Evolutionary conservation across 2,888 invertebrate species (phyloP).

Genomic region (Hetaerina titia): DNA sequence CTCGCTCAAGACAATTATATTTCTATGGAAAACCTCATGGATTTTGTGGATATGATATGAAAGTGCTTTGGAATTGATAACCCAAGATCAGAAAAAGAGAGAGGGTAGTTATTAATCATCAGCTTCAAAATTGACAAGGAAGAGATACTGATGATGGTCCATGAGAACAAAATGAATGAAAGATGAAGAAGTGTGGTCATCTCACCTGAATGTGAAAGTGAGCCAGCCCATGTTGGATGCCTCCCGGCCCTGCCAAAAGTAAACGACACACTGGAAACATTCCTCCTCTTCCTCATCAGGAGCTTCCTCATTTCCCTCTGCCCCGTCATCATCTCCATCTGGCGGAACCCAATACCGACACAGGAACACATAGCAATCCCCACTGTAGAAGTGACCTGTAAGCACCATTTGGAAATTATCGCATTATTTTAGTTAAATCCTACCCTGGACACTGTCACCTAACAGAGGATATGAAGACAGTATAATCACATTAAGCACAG

Average conservation of each 20-base stretch:
- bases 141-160: too few species aligned
- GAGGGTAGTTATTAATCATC: too few species aligned
- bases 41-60: too few species aligned
- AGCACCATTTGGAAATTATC: conserved; percentile 10
- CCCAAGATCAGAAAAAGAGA: too few species aligned
- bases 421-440: conserved; percentile 14
- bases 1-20: too few species aligned
- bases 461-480: background rate
- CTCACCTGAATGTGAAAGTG: conserved; percentile 95
- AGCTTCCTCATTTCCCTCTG: conserved; percentile 74
- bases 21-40: too few species aligned
- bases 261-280: conserved; percentile 96
- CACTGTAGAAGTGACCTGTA: conserved; percentile 90
- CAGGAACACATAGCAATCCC: conserved; percentile 98
- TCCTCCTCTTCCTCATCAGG: conserved; percentile 80
- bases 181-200: conserved; percentile 69
- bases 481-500: background rate
- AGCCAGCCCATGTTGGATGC: conserved; percentile 99
- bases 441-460: background rate
- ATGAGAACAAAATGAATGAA: too few species aligned
- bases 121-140: too few species aligned
- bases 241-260: conserved; percentile 99
- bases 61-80: too few species aligned
- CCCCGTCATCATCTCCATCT: conserved; percentile 82
- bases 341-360: conserved; percentile 95